Evolutionary conservation across 2,113 vertebrate species (phyloP), one percentile per base, ranked within the genome.

Genomic region (Bubo blakistoni): DNA sequence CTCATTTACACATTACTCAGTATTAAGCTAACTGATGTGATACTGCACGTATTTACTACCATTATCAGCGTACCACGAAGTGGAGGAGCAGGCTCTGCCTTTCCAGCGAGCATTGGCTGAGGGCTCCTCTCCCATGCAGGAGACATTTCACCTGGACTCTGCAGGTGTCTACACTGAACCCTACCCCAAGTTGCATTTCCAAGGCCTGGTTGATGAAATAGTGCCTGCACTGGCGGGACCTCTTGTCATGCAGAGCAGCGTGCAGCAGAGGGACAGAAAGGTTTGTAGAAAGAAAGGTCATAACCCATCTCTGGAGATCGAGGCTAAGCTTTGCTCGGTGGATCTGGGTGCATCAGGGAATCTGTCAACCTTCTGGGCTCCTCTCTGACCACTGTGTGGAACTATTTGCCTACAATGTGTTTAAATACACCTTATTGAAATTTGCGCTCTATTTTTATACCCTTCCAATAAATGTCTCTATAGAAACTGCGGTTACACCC

Each of bases 391-490:
- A 1, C 0, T 1, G 3, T 0, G 19, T 63, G 85, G 66, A 62
- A 34, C 38, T 34, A 1, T 65, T 32, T 65, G 29, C 51, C 49
- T 34, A 3, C 0, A 0, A 36, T 0, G 0, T 30, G 52, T 67
- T 81, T 47, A 77, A 87, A 52, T 29, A 19, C 30, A 85, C 27
- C 78, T 54, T n/a, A 17, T 3, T 65, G 87, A 66, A 57, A 79
- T 87, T 79, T 84, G 49, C 81, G 61, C 62, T 94, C 65, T 47
- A 7, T 84, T 89, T 86, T 96, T 86, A 30, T 47, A 61, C 16
- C 29, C 65, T 81, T 47, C 73, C 87, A 97, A 96, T 96, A 96
- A 96, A 97, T 29, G 44, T 67, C 36, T 86, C 63, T 91, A 1
- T 46, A 81, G 93, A 86, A 92, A 36, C 44, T 2, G 1, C 1